Evolutionary conservation across 1,140 invertebrate genomes (phyloP).

Genomic region (Mizuhopecten yessoensis): DNA sequence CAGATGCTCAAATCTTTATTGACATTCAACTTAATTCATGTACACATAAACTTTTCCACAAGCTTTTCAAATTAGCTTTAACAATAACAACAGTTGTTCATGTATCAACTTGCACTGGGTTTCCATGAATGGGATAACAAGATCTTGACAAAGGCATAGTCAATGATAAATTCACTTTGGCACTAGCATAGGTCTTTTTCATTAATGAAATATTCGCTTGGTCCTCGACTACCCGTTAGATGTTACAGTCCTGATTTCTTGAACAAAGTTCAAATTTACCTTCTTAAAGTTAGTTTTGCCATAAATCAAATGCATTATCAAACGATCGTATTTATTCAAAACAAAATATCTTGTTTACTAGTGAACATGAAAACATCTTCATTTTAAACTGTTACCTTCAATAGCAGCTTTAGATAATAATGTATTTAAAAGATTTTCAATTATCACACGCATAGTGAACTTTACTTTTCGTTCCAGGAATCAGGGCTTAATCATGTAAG

Average conservation of each 20-base stretch:
- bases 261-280: no score
- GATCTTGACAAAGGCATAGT: slow-evolving; percentile 28
- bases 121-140: slow-evolving; percentile 31
- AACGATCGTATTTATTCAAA: no score
- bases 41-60: not conserved
- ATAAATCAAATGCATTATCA: no score
- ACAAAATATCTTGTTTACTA: no score
- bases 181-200: slow-evolving; percentile 33
- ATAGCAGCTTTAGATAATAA: no score
- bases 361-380: no score
- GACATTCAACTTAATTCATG: not conserved
- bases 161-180: slow-evolving; percentile 9
- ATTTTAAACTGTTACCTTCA: no score
- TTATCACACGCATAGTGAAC: no score
- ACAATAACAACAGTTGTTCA: slow-evolving; percentile 27
- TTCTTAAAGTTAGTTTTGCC: no score
- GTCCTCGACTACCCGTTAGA: not conserved
- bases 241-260: not conserved
- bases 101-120: slow-evolving; percentile 4
- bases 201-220: slow-evolving; percentile 8
- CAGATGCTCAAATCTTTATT: slow-evolving; percentile 34
- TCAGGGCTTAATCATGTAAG: not conserved
- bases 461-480: not conserved
- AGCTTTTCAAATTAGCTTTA: not conserved
- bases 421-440: no score